Evolutionary conservation across 2,888 invertebrate genomes (phyloP).

Genomic region (Antheraea assamensis): DNA sequence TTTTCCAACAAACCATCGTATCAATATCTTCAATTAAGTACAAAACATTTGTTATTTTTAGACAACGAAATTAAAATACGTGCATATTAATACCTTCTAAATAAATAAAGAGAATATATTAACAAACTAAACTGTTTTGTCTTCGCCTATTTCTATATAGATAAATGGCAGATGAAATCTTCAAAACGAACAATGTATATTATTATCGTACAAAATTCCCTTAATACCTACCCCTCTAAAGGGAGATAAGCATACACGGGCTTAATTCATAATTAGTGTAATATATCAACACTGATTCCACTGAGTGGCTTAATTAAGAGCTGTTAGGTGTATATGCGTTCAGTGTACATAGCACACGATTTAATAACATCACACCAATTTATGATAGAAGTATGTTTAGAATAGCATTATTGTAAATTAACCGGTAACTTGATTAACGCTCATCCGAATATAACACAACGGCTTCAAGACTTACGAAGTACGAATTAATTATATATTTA

Average conservation of each 20-base stretch:
- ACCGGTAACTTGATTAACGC: neutral
- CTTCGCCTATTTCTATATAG: too few species aligned
- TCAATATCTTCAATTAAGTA: too few species aligned
- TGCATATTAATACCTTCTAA: neutral
- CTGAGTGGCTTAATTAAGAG: conserved; percentile 50
- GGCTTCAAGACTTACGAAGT: neutral
- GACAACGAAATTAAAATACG: too few species aligned
- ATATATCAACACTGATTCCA: conserved; percentile 43
- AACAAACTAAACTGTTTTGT: neutral
- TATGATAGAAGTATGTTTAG: conserved; percentile 3
- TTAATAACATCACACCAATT: conserved; percentile 16
- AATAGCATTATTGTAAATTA: neutral
- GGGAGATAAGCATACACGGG: conserved; percentile 18
- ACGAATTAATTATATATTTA: neutral
- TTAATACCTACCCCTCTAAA: conserved; percentile 6
- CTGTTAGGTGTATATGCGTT: conserved; percentile 37
- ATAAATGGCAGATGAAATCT: neutral
- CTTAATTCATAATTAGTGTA: conserved; percentile 43
- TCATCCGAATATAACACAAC: neutral
- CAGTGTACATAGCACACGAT: conserved; percentile 17
- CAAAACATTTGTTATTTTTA: too few species aligned
- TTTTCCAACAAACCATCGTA: too few species aligned
- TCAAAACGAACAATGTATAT: neutral
- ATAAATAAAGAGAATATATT: too few species aligned
- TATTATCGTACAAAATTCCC: conserved; percentile 13